These are phyloP conservation scores for Hydrotaea cyrtoneurina DNA, from an alignment of 2,888 invertebrate species.

Conservation along the genomic window DNA sequence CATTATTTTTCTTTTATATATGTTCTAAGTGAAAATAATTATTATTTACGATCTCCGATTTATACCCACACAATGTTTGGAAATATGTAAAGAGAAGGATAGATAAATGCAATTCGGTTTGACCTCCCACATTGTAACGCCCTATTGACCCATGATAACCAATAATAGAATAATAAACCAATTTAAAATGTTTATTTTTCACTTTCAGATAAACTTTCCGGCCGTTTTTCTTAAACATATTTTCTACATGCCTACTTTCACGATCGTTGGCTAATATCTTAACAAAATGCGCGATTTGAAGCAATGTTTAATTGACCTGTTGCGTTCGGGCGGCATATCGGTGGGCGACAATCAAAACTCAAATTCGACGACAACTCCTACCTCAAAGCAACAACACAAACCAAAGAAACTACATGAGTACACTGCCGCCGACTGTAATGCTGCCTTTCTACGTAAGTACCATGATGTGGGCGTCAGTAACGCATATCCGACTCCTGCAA, in stretches of 20 bases:
- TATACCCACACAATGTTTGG: no score
- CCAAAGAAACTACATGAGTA: constrained; percentile 79
- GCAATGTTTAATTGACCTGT: constrained; percentile 78
- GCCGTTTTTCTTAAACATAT: not conserved
- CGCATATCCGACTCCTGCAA: constrained; percentile 21
- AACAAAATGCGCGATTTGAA: constrained; percentile 79
- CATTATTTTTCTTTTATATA: no score
- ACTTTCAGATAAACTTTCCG: constrained; percentile 1
- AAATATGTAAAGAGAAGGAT: no score
- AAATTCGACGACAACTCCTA: constrained; percentile 54
- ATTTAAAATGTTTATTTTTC: not conserved
- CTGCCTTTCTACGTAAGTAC: constrained; percentile 78
- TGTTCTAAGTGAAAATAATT: no score
- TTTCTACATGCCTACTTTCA: not conserved
- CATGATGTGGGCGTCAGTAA: constrained; percentile 74
- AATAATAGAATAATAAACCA: no score
- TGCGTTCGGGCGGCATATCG: constrained; percentile 75
- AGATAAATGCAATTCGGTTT: no score
- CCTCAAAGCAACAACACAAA: constrained; percentile 54
- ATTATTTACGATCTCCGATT: no score
- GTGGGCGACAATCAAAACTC: constrained; percentile 70
- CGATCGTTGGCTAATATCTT: not conserved
- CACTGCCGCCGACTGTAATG: constrained; percentile 77
- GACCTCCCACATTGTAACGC: no score
- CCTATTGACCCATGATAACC: no score